Percentiles rank a stretch among this genome's conserved stretches.
Evolutionary conservation across 2,113 vertebrate genomes (phyloP).

Genomic region (Scophthalmus maximus): DNA sequence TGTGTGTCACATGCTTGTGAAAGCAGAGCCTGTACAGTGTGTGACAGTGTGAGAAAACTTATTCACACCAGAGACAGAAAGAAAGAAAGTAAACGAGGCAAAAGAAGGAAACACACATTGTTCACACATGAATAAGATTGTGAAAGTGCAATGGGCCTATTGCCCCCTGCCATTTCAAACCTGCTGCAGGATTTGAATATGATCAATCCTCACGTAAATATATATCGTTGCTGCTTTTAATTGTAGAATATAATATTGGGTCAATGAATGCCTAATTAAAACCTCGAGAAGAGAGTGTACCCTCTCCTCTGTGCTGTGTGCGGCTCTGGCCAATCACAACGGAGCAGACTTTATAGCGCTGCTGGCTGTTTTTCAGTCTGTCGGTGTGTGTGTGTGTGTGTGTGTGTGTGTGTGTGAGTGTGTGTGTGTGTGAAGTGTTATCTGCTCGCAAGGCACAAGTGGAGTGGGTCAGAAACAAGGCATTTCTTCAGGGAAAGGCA

Average conservation of each 20-base stretch:
- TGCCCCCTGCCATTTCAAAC: no score
- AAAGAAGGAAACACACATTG: neutral
- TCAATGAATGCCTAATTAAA: no score
- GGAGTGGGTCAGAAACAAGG: slow-evolving; percentile 20
- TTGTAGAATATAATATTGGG: neutral
- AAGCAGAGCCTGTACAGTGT: no score
- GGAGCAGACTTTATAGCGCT: slow-evolving; percentile 46
- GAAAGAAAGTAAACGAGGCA: neutral
- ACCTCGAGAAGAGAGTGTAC: neutral
- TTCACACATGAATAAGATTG: neutral
- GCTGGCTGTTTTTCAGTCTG: slow-evolving; percentile 25
- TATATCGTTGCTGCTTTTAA: neutral
- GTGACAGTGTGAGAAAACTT: slow-evolving; percentile 37
- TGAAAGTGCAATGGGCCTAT: no score
- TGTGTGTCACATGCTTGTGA: neutral
- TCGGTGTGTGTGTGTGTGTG: neutral
- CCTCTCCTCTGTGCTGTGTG: slow-evolving; percentile 28
- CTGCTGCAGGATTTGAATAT: neutral
- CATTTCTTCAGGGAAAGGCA: neutral
- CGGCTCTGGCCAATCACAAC: slow-evolving; percentile 77
- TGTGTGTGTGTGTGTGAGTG: neutral
- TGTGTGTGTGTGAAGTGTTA: slow-evolving; percentile 23
- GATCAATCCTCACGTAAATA: neutral
- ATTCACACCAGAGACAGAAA: slow-evolving; percentile 11
- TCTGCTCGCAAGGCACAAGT: slow-evolving; percentile 25